phyloP scores from a whole-genome alignment of 2,797 vertebrate species.

The Enteromius thamalakanensis region DNA sequence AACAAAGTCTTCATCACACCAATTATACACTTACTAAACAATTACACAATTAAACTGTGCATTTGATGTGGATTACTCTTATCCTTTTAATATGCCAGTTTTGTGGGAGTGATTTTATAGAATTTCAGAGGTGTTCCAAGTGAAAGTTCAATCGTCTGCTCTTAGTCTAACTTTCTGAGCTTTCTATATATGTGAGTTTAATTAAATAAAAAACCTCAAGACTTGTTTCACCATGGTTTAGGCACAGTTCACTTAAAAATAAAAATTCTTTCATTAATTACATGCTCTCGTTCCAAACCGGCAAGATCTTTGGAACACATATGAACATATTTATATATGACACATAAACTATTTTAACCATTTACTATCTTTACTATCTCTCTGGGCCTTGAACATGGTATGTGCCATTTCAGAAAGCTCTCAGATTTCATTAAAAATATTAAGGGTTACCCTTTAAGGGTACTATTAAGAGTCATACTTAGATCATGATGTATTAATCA shows the following conservation, averaged over 20 bases:
- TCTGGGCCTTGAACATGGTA: no score
- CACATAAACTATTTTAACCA: no score
- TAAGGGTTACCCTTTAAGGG: no score
- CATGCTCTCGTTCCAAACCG: no score
- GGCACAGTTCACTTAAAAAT: no score
- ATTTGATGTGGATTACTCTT: conserved; percentile 18
- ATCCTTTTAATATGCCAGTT: neutral
- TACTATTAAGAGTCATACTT: neutral
- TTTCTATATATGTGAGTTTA: neutral
- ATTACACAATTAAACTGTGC: conserved; percentile 32
- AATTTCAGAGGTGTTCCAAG: neutral
- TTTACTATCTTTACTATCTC: no score
- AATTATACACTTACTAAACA: conserved; percentile 24
- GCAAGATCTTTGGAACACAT: no score
- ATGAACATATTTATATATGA: no score
- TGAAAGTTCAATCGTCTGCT: neutral
- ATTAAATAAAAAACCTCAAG: neutral
- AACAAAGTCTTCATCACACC: conserved; percentile 22
- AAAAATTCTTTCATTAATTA: no score
- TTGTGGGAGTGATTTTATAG: neutral
- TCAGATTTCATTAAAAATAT: no score
- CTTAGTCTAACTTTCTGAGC: conserved; percentile 7
- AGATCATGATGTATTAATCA: no score
- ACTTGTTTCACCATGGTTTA: neutral
- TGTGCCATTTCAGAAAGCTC: no score